These are phyloP conservation scores for Teleogryllus oceanicus DNA, from an alignment of 2,888 invertebrate species.

Conservation along the genomic window DNA sequence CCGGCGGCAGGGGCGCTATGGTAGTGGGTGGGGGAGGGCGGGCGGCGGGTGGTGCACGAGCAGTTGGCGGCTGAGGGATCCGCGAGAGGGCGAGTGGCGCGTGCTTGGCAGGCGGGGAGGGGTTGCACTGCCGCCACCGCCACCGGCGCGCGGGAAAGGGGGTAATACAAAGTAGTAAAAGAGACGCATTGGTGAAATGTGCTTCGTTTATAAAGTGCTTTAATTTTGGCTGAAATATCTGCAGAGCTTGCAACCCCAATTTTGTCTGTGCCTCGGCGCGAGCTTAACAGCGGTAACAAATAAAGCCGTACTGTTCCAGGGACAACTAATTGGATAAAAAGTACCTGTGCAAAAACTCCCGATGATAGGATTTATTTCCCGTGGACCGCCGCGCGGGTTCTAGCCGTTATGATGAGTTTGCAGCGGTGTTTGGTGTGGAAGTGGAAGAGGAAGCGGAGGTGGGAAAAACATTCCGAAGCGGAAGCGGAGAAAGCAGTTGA, in stretches of 20 bases:
- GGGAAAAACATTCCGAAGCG: too few relatives aligned
- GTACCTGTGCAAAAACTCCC: not conserved
- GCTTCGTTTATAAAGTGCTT: constrained; percentile 32
- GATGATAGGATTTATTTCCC: not conserved
- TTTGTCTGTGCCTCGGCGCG: constrained; percentile 21
- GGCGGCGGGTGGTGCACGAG: not conserved
- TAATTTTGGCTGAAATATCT: constrained; percentile 30
- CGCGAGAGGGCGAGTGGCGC: not conserved
- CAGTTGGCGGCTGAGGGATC: not conserved
- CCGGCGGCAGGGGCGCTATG: not conserved
- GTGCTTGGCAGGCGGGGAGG: not conserved
- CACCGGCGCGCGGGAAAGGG: not conserved
- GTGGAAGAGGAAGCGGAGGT: too few relatives aligned
- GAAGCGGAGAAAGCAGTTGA: too few relatives aligned
- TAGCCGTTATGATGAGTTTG: too few relatives aligned
- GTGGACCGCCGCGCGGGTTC: too few relatives aligned
- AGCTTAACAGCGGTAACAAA: not conserved
- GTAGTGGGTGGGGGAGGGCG: not conserved
- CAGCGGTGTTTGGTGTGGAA: too few relatives aligned
- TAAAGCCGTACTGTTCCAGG: constrained; percentile 1
- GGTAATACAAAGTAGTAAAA: constrained; percentile 27
- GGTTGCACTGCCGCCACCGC: not conserved
- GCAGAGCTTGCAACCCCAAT: constrained; percentile 11
- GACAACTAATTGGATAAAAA: constrained; percentile 18
- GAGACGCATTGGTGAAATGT: constrained; percentile 34